Evolutionary conservation across 2,797 vertebrate genomes (phyloP).

Genomic region (Oryzias sinensis): DNA sequence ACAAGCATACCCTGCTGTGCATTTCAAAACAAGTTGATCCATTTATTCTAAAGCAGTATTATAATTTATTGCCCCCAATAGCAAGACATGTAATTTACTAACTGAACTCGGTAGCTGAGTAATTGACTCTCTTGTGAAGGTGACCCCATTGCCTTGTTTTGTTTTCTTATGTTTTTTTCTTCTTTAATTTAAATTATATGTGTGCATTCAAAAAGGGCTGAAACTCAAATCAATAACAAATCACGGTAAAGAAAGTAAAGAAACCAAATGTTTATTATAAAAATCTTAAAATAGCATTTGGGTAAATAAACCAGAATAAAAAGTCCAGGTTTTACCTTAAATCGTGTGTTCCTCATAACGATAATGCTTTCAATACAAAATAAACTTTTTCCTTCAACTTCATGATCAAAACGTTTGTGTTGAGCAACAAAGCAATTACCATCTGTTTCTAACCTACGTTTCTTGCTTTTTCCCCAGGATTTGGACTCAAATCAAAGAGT

Average conservation of each 20-base stretch:
- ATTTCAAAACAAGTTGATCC: conserved; percentile 82
- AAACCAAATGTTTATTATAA: too few species aligned
- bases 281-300: not conserved
- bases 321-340: too few species aligned
- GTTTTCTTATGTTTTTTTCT: conserved; percentile 62
- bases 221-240: too few species aligned
- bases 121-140: conserved; percentile 88
- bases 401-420: conserved; percentile 77
- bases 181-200: conserved; percentile 17
- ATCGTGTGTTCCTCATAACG: conserved; percentile 55
- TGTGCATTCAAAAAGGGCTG: not conserved
- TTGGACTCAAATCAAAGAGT: conserved; percentile 73
- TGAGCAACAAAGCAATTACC: conserved; percentile 72
- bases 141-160: conserved; percentile 79
- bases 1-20: conserved; percentile 68
- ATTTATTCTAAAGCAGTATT: conserved; percentile 82
- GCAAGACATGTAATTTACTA: conserved; percentile 86
- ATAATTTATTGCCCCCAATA: conserved; percentile 85
- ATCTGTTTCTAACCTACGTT: conserved; percentile 76
- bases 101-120: conserved; percentile 78
- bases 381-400: conserved; percentile 70
- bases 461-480: conserved; percentile 72
- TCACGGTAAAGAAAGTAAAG: too few species aligned
- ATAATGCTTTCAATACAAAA: conserved; percentile 55
- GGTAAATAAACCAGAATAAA: not conserved